Evolutionary conservation across 2,888 invertebrate genomes (phyloP).

Genomic region (Criorhina ranunculi): DNA sequence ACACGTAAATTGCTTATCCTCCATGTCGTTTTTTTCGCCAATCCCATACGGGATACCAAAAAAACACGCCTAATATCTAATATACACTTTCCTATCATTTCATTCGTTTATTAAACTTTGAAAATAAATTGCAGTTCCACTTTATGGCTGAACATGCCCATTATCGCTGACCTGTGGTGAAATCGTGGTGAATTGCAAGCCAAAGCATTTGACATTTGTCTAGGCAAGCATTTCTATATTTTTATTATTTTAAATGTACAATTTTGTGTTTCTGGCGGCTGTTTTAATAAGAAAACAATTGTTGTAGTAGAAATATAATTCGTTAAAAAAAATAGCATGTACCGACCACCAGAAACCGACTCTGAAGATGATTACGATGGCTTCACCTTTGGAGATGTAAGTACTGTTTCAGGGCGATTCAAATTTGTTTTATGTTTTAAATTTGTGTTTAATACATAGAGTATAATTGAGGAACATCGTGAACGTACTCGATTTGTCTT

Average conservation of each 20-base stretch:
- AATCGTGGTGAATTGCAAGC: neutral
- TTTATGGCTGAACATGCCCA: neutral
- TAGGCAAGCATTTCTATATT: neutral
- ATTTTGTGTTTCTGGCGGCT: neutral
- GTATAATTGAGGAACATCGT: constrained; percentile 43
- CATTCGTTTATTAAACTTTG: too few species aligned
- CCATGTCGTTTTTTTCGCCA: too few species aligned
- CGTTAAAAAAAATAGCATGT: constrained; percentile 62
- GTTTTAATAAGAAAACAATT: neutral
- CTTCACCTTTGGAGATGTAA: constrained; percentile 81
- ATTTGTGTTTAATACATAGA: neutral
- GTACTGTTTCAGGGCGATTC: neutral
- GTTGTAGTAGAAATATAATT: neutral
- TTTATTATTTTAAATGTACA: neutral
- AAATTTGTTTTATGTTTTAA: neutral
- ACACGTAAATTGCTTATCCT: too few species aligned
- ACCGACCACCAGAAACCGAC: constrained; percentile 81
- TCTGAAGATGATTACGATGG: constrained; percentile 83
- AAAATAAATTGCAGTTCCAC: too few species aligned
- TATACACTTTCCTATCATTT: too few species aligned
- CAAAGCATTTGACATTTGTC: constrained; percentile 11
- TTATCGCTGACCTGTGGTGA: neutral
- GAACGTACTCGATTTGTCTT: constrained; percentile 29
- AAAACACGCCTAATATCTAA: too few species aligned
- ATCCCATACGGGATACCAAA: too few species aligned